Conservation (phyloP, 2,888 invertebrate species). For the Aphidius colemani region DNA sequence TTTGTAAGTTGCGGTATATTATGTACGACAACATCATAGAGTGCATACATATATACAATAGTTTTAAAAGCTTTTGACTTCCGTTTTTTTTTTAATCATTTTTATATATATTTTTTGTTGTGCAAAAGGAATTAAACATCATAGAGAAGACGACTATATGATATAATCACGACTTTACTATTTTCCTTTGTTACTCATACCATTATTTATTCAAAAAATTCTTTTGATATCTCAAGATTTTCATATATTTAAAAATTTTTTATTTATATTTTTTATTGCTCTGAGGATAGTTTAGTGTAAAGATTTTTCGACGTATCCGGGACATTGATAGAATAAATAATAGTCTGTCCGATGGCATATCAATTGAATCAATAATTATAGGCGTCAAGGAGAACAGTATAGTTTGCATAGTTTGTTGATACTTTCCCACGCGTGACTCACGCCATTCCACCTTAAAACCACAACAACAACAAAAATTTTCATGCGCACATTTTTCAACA, state of each 20-base stretch:
- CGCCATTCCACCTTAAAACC: constrained; percentile 25
- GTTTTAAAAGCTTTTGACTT: constrained; percentile 15
- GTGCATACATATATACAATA: constrained; percentile 1
- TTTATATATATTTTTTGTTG: constrained; percentile 7
- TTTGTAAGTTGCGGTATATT: too few relatives aligned
- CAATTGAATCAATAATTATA: constrained; percentile 40
- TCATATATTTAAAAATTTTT: background rate
- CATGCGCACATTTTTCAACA: background rate
- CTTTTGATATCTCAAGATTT: background rate
- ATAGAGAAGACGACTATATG: too few relatives aligned
- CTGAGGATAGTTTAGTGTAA: background rate
- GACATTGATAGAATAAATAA: constrained; percentile 28
- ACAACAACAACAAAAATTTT: background rate
- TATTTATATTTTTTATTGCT: background rate
- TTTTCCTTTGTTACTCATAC: constrained; percentile 7
- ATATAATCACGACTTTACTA: background rate
- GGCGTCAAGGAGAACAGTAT: constrained; percentile 20
- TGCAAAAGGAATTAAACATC: constrained; percentile 1
- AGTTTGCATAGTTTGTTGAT: constrained; percentile 29
- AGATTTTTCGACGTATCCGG: constrained; percentile 18
- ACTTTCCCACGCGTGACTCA: constrained; percentile 41
- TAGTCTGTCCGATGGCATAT: constrained; percentile 31
- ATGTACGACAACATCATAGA: background rate
- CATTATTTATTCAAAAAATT: constrained; percentile 7
- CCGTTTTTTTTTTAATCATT: constrained; percentile 12